Evolutionary conservation across 2,888 invertebrate genomes (phyloP).

Genomic region (Xanthia togata): DNA sequence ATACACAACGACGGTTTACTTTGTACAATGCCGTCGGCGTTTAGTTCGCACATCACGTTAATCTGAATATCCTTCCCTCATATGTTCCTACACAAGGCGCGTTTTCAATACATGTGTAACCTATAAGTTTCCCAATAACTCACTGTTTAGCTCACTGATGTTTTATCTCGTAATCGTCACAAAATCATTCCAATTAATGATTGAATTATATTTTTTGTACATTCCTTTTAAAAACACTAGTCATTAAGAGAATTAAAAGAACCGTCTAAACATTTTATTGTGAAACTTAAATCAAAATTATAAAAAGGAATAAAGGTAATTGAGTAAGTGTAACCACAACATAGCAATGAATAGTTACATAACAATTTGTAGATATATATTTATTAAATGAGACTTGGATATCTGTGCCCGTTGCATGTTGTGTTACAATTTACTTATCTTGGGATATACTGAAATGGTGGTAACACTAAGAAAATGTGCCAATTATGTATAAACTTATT

Average conservation of each 20-base stretch:
- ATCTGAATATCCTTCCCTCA: slow-evolving; percentile 56
- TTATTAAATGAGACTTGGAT: slow-evolving; percentile 43
- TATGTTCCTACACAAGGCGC: slow-evolving; percentile 67
- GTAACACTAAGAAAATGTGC: slow-evolving; percentile 72
- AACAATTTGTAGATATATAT: slow-evolving; percentile 56
- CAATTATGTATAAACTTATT: slow-evolving; percentile 71
- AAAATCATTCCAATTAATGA: slow-evolving; percentile 66
- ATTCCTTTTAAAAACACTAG: slow-evolving; percentile 74
- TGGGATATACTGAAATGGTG: slow-evolving; percentile 56
- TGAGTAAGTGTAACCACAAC: slow-evolving; percentile 59
- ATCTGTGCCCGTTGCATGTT: slow-evolving; percentile 46
- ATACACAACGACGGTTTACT: slow-evolving; percentile 64
- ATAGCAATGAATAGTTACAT: slow-evolving; percentile 48
- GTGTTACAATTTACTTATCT: slow-evolving; percentile 62
- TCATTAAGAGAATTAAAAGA: slow-evolving; percentile 69
- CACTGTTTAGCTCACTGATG: slow-evolving; percentile 44
- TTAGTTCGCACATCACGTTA: slow-evolving; percentile 51
- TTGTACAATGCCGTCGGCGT: slow-evolving; percentile 56
- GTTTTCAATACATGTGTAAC: slow-evolving; percentile 58
- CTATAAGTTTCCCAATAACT: slow-evolving; percentile 38
- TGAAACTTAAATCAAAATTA: slow-evolving; percentile 56
- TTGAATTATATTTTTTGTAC: slow-evolving; percentile 67
- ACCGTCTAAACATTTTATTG: slow-evolving; percentile 57
- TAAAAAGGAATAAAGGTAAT: slow-evolving; percentile 42
- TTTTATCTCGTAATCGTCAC: slow-evolving; percentile 60